A percentile compares a stretch with the other conserved stretches of the same genome.
These are phyloP conservation scores for Eupithecia insigniata DNA, from an alignment of 2,888 invertebrate genomes.

Conservation along the genomic window DNA sequence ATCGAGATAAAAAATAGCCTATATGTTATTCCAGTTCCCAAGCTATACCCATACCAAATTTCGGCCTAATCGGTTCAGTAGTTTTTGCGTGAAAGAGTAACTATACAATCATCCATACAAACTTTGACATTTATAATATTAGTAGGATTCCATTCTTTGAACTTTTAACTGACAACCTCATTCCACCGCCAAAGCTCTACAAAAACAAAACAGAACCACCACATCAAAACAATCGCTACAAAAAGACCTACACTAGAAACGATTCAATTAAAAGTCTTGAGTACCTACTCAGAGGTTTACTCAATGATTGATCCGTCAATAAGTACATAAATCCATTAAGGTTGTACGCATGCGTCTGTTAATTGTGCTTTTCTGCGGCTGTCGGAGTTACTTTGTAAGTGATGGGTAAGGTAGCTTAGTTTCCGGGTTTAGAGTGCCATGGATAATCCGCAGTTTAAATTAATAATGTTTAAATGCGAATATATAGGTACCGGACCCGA, in stretches of 20 bases:
- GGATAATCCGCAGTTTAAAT: background rate
- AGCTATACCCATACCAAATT: no score
- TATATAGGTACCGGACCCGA: no score
- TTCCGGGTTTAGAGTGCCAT: constrained; percentile 26
- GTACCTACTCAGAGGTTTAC: constrained; percentile 53
- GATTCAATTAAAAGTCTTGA: constrained; percentile 68
- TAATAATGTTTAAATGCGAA: background rate
- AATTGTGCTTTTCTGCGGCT: constrained; percentile 78
- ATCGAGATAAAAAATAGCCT: no score
- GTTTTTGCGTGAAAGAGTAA: no score
- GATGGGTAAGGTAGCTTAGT: constrained; percentile 22
- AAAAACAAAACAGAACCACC: constrained; percentile 28
- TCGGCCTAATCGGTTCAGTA: no score
- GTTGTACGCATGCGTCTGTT: constrained; percentile 71
- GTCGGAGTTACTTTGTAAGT: constrained; percentile 50
- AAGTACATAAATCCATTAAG: constrained; percentile 82
- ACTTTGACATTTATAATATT: no score
- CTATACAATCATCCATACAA: no score
- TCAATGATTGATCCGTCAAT: constrained; percentile 82
- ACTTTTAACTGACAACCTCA: background rate
- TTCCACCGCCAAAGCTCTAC: background rate
- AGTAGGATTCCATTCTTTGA: background rate
- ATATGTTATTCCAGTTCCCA: no score
- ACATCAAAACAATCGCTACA: constrained; percentile 50
- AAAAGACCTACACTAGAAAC: constrained; percentile 55